phyloP scores from a whole-genome alignment of 1,140 invertebrate genomes.

The Thrips palmi region DNA sequence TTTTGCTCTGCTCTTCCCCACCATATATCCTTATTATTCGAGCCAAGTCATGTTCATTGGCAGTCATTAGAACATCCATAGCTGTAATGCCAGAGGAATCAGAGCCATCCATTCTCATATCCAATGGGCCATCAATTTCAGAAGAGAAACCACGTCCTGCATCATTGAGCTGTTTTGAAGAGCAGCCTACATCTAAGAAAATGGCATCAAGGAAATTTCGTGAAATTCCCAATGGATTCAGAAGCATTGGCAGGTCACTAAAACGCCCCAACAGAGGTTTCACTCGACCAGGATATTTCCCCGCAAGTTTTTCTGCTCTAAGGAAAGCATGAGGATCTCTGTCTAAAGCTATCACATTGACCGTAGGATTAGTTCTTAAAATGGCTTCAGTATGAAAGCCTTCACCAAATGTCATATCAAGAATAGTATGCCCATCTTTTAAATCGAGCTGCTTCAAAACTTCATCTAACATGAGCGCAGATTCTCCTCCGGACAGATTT shows the following conservation, averaged over 20 bases:
- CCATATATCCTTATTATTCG: constrained; percentile 80
- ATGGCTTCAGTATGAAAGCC: constrained; percentile 66
- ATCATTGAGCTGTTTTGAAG: constrained; percentile 85
- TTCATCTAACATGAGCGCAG: constrained; percentile 50
- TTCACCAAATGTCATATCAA: constrained; percentile 89
- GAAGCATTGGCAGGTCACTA: constrained; percentile 58
- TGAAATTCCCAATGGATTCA: constrained; percentile 35
- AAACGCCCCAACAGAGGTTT: constrained; percentile 68
- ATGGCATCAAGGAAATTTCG: constrained; percentile 63
- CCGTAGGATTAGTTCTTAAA: constrained; percentile 29
- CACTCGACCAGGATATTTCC: constrained; percentile 46
- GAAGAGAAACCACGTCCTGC: constrained; percentile 69
- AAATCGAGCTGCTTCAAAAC: constrained; percentile 47
- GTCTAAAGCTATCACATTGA: constrained; percentile 64
- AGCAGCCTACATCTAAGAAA: constrained; percentile 88
- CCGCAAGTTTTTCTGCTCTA: constrained; percentile 38
- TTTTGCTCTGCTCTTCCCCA: constrained; percentile 70
- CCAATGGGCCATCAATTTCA: constrained; percentile 66
- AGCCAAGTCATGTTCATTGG: constrained; percentile 57
- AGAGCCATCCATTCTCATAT: constrained; percentile 87
- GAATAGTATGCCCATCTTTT: constrained; percentile 33
- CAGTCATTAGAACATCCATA: constrained; percentile 62
- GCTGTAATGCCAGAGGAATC: constrained; percentile 56
- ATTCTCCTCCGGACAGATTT: no score
- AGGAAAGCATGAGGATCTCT: constrained; percentile 64